Evolutionary conservation across 2,113 vertebrate genomes (phyloP).

Genomic region (Halcyon malimbica): DNA sequence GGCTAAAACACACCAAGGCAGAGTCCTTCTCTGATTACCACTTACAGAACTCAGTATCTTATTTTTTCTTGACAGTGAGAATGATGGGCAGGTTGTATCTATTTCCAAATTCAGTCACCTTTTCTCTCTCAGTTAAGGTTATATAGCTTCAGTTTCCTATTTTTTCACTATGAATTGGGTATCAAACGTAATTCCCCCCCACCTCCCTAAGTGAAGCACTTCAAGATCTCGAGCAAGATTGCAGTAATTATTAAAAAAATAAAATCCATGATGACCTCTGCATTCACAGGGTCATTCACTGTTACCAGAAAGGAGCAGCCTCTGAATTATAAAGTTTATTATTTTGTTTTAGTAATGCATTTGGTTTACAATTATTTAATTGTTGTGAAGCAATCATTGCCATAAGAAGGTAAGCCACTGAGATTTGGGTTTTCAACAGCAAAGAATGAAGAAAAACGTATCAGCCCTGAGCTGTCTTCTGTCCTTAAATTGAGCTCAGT

Average conservation of each 20-base stretch:
- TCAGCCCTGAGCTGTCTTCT: not conserved
- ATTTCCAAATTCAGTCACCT: not conserved
- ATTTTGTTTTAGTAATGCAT: not conserved
- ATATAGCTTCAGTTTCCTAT: not conserved
- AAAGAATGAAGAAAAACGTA: not conserved
- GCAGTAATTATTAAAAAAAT: not conserved
- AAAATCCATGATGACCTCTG: not conserved
- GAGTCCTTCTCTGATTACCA: not conserved
- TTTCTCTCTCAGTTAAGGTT: not conserved
- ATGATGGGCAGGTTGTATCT: not conserved
- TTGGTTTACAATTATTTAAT: not conserved
- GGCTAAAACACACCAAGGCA: not conserved
- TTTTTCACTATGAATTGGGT: not conserved
- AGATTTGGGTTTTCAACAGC: not conserved
- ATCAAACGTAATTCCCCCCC: not conserved
- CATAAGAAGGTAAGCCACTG: not conserved
- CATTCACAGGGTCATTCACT: not conserved
- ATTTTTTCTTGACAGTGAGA: not conserved
- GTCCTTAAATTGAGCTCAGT: not conserved
- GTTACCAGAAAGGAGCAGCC: not conserved
- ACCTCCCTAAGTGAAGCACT: not conserved
- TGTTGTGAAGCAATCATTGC: not conserved
- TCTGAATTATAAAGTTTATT: not conserved
- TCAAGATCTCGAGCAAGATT: not conserved
- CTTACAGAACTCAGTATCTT: not conserved